Base-by-base conservation (phyloP, 1,140 invertebrate genomes). In the Hycleus cichorii region DNA sequence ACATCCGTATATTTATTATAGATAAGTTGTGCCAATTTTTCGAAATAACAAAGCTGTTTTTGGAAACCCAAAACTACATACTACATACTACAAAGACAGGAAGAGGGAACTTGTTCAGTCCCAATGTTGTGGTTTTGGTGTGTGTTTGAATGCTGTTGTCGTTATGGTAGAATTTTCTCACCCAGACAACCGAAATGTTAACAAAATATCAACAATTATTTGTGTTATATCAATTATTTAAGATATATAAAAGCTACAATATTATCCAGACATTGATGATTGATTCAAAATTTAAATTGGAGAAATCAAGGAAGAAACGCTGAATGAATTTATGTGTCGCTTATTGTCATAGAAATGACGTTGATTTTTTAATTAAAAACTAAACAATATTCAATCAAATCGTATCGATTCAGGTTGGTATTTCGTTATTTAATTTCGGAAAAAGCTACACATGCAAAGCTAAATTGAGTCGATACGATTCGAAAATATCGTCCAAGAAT, bases 1-100 rank as follows among this genome's bases (percentile, higher is more conserved):
- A 18, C 18, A 18, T 18, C 18, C 2, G 18, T 50, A 52, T 44
- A 46, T 44, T 24, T 5, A 32, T 32, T 32, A 32, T 32, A 4
- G 32, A 32, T 18, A 32, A 60, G 53, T 60, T 60, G 59, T 60
- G 59, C 59, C 59, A 50, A 51, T 60, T 47, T 18, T 9, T 32
- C 2, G 32, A 32, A 32, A 5, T 32, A 5, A 5, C 4, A 32
- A 25, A 55, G 59, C 59, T 60, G 59, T 60, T 60, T 60, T 56
- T 57, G 59, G 56, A 60, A 50, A 52, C 59, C 47, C 32, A 32
- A 32, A 32, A 32, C 7, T 32, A 5, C 27, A 32, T 32, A 2
- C 32, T 5, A 32, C 4, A 32, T 5, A 32, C 32, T 32, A 32
- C 32, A 32, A 32, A 32, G 4, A 53, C 24, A 46, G 51, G 51